phyloP scores from a whole-genome alignment of 2,113 vertebrate species.

The Python bivittatus region DNA sequence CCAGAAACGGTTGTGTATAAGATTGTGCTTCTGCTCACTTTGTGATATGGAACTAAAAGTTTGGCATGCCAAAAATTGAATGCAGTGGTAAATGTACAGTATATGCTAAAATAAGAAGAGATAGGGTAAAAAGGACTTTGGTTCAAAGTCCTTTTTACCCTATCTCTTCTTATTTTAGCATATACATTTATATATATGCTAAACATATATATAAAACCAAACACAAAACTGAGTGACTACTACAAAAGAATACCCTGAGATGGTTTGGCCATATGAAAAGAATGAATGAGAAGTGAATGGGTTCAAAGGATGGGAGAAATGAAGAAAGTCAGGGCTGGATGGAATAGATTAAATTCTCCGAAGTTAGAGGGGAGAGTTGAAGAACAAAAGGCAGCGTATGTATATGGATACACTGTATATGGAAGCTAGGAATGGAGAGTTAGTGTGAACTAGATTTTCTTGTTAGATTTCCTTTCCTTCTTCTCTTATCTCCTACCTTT shows the following conservation, averaged over 20 bases:
- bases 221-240: background rate
- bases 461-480: background rate
- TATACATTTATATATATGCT: too few species aligned
- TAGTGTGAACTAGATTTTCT: background rate
- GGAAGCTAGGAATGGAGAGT: background rate
- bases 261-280: background rate
- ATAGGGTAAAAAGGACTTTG: too few species aligned
- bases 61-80: background rate
- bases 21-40: background rate
- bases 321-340: background rate
- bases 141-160: too few species aligned
- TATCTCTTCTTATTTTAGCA: too few species aligned
- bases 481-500: background rate
- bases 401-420: background rate
- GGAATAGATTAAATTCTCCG: background rate
- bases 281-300: background rate
- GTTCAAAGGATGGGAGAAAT: background rate
- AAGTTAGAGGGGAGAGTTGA: background rate
- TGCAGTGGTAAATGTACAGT: background rate
- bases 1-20: background rate
- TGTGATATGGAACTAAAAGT: background rate
- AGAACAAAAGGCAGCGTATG: background rate
- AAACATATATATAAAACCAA: too few species aligned
- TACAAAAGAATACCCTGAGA: background rate
- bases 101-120: too few species aligned